These are phyloP conservation scores for Antheraea assamensis DNA, from an alignment of 2,888 invertebrate genomes.

Conservation along the genomic window DNA sequence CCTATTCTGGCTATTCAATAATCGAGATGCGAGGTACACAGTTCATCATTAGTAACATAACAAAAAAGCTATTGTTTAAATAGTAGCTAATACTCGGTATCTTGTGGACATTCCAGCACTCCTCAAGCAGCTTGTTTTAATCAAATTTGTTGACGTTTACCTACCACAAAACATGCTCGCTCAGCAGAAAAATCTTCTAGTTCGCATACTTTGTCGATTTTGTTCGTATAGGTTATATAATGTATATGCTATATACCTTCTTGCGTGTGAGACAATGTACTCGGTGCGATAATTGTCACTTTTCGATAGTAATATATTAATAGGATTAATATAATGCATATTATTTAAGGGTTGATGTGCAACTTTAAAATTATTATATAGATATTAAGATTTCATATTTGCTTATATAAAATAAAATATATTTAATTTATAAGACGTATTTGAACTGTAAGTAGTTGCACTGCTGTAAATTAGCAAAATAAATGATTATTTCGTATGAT, in stretches of 20 bases:
- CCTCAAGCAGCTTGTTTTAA: too few species aligned
- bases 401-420: constrained; percentile 7
- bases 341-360: constrained; percentile 11
- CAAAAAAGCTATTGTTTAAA: too few species aligned
- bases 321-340: constrained; percentile 3
- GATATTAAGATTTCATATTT: not conserved
- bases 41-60: too few species aligned
- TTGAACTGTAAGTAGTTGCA: not conserved
- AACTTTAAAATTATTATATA: constrained; percentile 4
- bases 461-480: not conserved
- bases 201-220: not conserved
- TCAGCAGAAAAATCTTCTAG: not conserved
- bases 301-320: constrained; percentile 6
- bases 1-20: too few species aligned
- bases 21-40: too few species aligned
- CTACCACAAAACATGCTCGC: not conserved
- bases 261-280: not conserved
- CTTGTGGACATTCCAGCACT: too few species aligned
- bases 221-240: not conserved
- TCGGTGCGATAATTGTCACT: not conserved
- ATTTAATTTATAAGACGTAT: not conserved
- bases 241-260: not conserved
- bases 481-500: not conserved
- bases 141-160: not conserved
- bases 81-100: too few species aligned